Evolutionary conservation across 2,888 invertebrate species (phyloP).

Genomic region (Archaeoteleia sp.): DNA sequence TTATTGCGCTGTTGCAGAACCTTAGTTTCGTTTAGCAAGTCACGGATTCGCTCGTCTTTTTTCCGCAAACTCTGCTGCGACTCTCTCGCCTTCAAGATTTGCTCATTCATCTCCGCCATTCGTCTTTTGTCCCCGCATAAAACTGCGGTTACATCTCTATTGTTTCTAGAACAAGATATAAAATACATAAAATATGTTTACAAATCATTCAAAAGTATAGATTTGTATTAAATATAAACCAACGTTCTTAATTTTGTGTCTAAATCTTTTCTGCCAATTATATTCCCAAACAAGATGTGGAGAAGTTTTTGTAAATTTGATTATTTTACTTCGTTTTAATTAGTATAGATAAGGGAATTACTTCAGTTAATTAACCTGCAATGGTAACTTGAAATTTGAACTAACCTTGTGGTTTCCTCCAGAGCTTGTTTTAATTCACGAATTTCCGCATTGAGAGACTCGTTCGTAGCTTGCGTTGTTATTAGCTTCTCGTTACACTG

Average conservation of each 20-base stretch:
- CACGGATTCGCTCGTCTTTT: slow-evolving; percentile 67
- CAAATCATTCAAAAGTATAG: too few species aligned
- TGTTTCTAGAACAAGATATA: slow-evolving; percentile 62
- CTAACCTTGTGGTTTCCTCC: slow-evolving; percentile 65
- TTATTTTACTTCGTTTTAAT: too few species aligned
- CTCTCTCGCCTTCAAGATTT: slow-evolving; percentile 57
- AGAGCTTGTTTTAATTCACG: slow-evolving; percentile 61
- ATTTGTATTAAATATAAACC: too few species aligned
- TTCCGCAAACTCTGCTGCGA: slow-evolving; percentile 60
- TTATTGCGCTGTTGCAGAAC: slow-evolving; percentile 69
- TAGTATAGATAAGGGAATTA: too few species aligned
- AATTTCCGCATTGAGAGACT: slow-evolving; percentile 61
- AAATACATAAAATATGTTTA: slow-evolving; percentile 6
- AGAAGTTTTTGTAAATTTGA: too few species aligned
- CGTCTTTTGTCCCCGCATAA: slow-evolving; percentile 63
- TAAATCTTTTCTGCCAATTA: too few species aligned
- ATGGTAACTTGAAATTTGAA: too few species aligned
- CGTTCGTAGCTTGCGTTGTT: slow-evolving; percentile 60
- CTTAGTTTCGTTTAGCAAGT: slow-evolving; percentile 64
- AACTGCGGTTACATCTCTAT: slow-evolving; percentile 57
- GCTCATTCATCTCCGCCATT: slow-evolving; percentile 61
- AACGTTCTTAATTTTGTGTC: too few species aligned
- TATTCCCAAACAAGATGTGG: too few species aligned
- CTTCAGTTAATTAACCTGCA: too few species aligned
- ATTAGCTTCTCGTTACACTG: slow-evolving; percentile 66